Evolutionary conservation across 2,888 invertebrate species (phyloP).

Genomic region (Lasioglossum vierecki): DNA sequence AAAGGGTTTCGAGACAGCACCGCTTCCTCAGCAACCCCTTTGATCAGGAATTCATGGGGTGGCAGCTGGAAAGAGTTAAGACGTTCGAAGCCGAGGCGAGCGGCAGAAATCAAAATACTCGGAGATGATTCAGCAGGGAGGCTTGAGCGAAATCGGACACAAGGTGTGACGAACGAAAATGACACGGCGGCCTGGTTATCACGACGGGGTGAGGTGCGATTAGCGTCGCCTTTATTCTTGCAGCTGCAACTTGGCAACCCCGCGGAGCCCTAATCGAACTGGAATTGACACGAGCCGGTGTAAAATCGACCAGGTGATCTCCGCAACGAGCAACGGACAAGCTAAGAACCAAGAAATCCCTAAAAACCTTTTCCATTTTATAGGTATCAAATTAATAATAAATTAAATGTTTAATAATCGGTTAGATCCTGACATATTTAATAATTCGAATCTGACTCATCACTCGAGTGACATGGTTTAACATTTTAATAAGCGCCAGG

Average conservation of each 20-base stretch:
- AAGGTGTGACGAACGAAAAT: slow-evolving; percentile 57
- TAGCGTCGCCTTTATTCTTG: slow-evolving; percentile 47
- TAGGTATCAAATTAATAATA: no score
- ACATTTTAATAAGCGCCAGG: no score
- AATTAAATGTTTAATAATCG: no score
- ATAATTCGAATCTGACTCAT: no score
- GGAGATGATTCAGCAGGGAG: slow-evolving; percentile 48
- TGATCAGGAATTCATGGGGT: slow-evolving; percentile 4
- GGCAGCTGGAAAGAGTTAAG: slow-evolving; percentile 31
- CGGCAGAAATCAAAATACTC: slow-evolving; percentile 35
- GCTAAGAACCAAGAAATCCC: background rate
- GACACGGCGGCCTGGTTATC: slow-evolving; percentile 54
- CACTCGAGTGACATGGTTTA: no score
- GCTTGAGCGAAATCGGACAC: slow-evolving; percentile 23
- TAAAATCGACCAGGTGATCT: slow-evolving; percentile 48
- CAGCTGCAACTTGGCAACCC: slow-evolving; percentile 44
- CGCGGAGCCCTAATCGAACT: slow-evolving; percentile 37
- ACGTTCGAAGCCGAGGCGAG: slow-evolving; percentile 13
- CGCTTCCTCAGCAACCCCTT: slow-evolving; percentile 9
- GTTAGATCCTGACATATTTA: no score
- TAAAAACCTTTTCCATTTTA: background rate
- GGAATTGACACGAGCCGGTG: slow-evolving; percentile 35
- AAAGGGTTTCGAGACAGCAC: background rate
- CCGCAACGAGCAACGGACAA: slow-evolving; percentile 8
- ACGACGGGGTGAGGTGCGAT: slow-evolving; percentile 46